Percentiles rank a stretch among this genome's conserved stretches.
Conservation (phyloP, 2,888 invertebrate species). For the Microctonus brassicae region DNA sequence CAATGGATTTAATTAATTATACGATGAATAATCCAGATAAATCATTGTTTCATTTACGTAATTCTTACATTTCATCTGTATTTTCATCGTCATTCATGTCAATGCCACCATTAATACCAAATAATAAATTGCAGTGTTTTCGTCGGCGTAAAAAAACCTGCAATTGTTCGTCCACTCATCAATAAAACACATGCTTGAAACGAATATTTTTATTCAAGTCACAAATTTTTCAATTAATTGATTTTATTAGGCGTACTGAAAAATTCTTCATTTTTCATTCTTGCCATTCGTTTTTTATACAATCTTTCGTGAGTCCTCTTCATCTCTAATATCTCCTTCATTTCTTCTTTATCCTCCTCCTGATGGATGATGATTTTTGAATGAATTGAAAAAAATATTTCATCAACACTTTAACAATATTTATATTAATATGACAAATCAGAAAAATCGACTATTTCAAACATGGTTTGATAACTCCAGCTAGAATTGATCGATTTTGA, state of each 20-base stretch:
- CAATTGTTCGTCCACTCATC: neutral
- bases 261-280: slow-evolving; percentile 44
- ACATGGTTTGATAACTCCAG: too few relatives aligned
- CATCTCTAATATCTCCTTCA: slow-evolving; percentile 94
- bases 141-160: neutral
- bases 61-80: too few relatives aligned
- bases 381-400: slow-evolving; percentile 8
- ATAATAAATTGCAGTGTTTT: neutral
- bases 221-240: slow-evolving; percentile 12
- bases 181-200: neutral
- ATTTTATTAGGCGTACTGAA: slow-evolving; percentile 17
- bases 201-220: slow-evolving; percentile 16
- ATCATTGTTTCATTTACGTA: too few relatives aligned
- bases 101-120: neutral
- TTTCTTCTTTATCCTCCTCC: slow-evolving; percentile 94
- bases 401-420: neutral
- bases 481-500: too few relatives aligned
- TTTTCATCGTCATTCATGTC: neutral
- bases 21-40: neutral
- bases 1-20: neutral
- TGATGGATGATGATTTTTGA: slow-evolving; percentile 65
- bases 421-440: too few relatives aligned
- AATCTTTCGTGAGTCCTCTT: slow-evolving; percentile 87
- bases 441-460: too few relatives aligned
- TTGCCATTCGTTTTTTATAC: slow-evolving; percentile 76